Percentiles rank a stretch among this genome's conserved stretches.
These are phyloP conservation scores for Orthonychiurus folsomi DNA, from an alignment of 2,888 invertebrate genomes.

Conservation along the genomic window DNA sequence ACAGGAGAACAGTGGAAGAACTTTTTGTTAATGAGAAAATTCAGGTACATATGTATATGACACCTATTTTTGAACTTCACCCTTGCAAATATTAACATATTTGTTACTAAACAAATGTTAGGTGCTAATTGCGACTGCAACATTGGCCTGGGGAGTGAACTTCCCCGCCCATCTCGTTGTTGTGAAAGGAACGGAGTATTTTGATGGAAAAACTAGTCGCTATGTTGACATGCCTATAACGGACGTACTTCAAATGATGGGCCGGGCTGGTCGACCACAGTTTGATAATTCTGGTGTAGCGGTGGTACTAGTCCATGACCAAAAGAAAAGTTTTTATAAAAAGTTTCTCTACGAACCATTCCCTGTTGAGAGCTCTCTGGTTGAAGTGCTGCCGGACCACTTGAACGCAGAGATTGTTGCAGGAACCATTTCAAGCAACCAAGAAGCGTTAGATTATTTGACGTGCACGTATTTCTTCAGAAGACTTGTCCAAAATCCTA, in stretches of 20 bases:
- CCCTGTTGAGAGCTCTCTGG: conserved; percentile 92
- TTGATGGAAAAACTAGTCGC: conserved; percentile 88
- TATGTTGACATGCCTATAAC: conserved; percentile 99
- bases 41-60: conserved; percentile 56
- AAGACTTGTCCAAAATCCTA: conserved; percentile 80
- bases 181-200: conserved; percentile 98
- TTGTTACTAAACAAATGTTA: conserved; percentile 42
- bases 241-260: conserved; percentile 99
- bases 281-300: conserved; percentile 80
- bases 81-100: not conserved
- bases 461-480: conserved; percentile 99
- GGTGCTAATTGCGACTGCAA: conserved; percentile 91
- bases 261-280: conserved; percentile 93
- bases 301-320: conserved; percentile 70
- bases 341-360: conserved; percentile 98
- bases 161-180: conserved; percentile 96
- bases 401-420: conserved; percentile 92
- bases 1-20: conserved; percentile 84
- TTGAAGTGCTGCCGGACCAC: conserved; percentile 88
- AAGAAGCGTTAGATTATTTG: conserved; percentile 89
- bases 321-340: conserved; percentile 97
- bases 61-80: not conserved
- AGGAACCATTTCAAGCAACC: conserved; percentile 84
- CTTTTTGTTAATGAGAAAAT: conserved; percentile 90
- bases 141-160: conserved; percentile 98